These are phyloP conservation scores for Hestina assimilis DNA, from an alignment of 1,140 invertebrate species.

Conservation along the genomic window DNA sequence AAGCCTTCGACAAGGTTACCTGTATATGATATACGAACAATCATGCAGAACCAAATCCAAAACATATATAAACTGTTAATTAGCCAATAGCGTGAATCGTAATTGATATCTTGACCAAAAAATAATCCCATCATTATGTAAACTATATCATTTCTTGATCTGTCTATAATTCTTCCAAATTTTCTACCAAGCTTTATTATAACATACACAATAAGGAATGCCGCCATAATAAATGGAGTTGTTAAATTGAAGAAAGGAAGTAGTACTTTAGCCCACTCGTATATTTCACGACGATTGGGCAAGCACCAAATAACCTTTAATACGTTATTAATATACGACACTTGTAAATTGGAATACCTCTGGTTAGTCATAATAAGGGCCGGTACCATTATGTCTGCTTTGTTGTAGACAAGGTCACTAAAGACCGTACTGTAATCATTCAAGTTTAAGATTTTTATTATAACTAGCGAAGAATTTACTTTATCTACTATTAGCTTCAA, in stretches of 20 bases:
- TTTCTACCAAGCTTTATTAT: constrained; percentile 3
- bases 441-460: constrained; percentile 16
- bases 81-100: constrained; percentile 37
- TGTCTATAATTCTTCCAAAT: constrained; percentile 5
- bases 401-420: constrained; percentile 31
- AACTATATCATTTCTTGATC: constrained; percentile 16
- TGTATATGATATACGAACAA: constrained; percentile 52
- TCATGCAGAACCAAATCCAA: constrained; percentile 56
- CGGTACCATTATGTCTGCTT: constrained; percentile 42
- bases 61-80: constrained; percentile 40
- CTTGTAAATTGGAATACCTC: constrained; percentile 33
- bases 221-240: constrained; percentile 31
- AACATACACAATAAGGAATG: constrained; percentile 32
- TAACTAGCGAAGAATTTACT: constrained; percentile 41
- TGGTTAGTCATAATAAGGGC: constrained; percentile 28
- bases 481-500: constrained; percentile 31
- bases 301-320: constrained; percentile 43
- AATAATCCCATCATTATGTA: constrained; percentile 40
- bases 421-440: constrained; percentile 32
- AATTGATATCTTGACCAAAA: constrained; percentile 40
- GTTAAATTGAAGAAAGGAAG: constrained; percentile 39
- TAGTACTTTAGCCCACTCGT: constrained; percentile 46
- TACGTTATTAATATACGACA: constrained; percentile 32
- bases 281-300: constrained; percentile 43
- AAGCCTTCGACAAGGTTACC: constrained; percentile 45